These are phyloP conservation scores for Hirtodrosophila duncani DNA, from an alignment of 2,888 invertebrate genomes.

Conservation along the genomic window DNA sequence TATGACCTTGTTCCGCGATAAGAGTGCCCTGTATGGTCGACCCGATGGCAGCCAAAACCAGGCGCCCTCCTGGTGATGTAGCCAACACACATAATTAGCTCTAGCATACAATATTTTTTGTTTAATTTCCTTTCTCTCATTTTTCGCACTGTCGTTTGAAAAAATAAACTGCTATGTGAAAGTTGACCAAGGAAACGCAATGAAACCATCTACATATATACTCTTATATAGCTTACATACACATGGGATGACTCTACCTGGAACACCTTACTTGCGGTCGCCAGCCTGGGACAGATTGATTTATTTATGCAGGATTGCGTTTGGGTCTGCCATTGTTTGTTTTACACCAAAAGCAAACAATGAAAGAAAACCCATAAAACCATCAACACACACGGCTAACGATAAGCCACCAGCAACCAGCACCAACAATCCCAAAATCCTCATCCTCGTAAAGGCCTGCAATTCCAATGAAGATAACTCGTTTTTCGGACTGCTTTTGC, in stretches of 20 bases:
- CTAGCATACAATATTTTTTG: constrained; percentile 11
- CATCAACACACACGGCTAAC: constrained; percentile 47
- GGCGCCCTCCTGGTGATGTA: constrained; percentile 83
- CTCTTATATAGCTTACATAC: too few species aligned
- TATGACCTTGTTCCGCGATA: constrained; percentile 87
- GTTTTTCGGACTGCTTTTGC: constrained; percentile 29
- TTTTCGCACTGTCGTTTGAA: background rate
- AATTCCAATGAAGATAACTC: constrained; percentile 44
- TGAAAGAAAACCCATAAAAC: constrained; percentile 49
- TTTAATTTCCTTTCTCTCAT: constrained; percentile 16
- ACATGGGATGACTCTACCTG: too few species aligned
- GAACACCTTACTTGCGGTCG: constrained; percentile 11
- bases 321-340: constrained; percentile 49
- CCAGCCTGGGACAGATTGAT: constrained; percentile 34
- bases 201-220: too few species aligned
- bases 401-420: constrained; percentile 36
- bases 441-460: too few species aligned
- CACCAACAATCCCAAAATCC: background rate
- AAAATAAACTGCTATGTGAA: constrained; percentile 29
- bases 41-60: constrained; percentile 82
- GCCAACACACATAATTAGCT: background rate
- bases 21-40: constrained; percentile 87
- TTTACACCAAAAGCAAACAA: too few species aligned
- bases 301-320: constrained; percentile 61
- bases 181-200: constrained; percentile 16